These are phyloP conservation scores for Hippotragus niger DNA, from an alignment of 2,113 vertebrate species.

Conservation along the genomic window DNA sequence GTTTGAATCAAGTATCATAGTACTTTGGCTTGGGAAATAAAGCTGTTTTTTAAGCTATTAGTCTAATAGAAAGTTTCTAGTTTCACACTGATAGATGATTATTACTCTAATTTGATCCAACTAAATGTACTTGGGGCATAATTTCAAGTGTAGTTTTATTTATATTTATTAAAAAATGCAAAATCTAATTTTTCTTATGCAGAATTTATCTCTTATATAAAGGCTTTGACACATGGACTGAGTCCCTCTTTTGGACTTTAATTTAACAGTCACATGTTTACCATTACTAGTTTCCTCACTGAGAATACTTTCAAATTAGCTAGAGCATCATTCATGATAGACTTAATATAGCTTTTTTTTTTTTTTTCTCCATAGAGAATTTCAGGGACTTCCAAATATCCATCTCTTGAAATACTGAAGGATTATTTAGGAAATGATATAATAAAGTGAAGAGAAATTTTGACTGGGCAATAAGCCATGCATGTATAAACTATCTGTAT, in stretches of 20 bases:
- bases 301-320: neutral
- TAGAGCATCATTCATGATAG: neutral
- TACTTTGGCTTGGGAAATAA: neutral
- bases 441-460: neutral
- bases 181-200: neutral
- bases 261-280: neutral
- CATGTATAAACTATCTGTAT: neutral
- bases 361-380: neutral
- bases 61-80: slow-evolving; percentile 20
- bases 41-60: neutral
- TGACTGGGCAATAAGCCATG: neutral
- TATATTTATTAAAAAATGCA: neutral
- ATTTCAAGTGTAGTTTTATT: neutral
- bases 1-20: neutral
- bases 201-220: slow-evolving; percentile 12
- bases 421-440: neutral
- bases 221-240: neutral
- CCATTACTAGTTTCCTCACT: neutral
- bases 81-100: slow-evolving; percentile 39
- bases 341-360: neutral
- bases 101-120: slow-evolving; percentile 6
- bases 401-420: neutral
- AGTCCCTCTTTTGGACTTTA: neutral
- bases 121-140: neutral
- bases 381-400: neutral